phyloP scores from a whole-genome alignment of 2,113 vertebrate species.

The Oncorhynchus kisutch region DNA sequence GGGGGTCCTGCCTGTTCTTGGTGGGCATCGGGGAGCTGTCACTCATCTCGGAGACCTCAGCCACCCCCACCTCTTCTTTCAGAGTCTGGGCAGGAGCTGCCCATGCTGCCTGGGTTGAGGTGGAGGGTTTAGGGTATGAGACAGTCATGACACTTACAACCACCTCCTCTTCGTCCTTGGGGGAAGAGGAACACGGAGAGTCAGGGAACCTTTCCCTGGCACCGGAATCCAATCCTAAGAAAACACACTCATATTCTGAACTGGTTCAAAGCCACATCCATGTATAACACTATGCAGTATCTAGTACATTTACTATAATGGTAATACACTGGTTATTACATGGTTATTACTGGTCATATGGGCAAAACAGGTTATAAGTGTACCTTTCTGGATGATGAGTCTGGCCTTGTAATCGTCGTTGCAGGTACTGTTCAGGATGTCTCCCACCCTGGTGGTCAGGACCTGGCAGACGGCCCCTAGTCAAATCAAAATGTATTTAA shows the following conservation, averaged over 20 bases:
- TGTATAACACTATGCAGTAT: not conserved
- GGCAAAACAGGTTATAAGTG: no score
- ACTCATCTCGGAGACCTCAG: no score
- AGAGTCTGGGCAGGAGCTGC: not conserved
- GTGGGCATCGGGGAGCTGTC: no score
- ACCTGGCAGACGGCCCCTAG: not conserved
- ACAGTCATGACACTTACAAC: not conserved
- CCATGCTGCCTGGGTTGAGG: not conserved
- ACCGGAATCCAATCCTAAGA: not conserved
- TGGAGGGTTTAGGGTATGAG: not conserved
- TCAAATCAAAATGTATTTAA: no score
- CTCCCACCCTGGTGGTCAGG: not conserved
- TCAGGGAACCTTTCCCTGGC: not conserved
- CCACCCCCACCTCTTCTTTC: not conserved
- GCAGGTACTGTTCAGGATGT: not conserved
- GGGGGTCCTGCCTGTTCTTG: no score
- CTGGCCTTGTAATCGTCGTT: not conserved
- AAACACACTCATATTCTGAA: not conserved
- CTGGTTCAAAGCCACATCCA: not conserved
- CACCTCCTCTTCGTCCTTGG: not conserved
- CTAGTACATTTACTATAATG: not conserved
- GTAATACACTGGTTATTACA: not conserved
- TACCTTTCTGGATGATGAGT: not conserved
- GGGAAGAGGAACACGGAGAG: not conserved
- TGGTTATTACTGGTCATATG: not conserved